phyloP scores from a whole-genome alignment of 2,888 invertebrate species.

The Aspidiotus rigidus region DNA sequence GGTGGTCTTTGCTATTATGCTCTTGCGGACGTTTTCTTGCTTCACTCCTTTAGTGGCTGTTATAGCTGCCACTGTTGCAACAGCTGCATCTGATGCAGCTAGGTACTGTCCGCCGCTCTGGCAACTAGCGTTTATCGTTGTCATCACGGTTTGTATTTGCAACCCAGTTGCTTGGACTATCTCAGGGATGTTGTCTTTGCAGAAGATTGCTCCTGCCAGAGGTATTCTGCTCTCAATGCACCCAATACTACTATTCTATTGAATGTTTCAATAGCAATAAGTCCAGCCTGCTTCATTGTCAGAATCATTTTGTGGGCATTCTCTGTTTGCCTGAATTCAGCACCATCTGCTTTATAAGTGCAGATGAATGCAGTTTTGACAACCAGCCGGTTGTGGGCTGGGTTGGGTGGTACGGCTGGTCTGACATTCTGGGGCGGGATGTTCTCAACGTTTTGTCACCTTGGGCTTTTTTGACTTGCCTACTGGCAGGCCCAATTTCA shows the following conservation, averaged over 20 bases:
- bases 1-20: not conserved
- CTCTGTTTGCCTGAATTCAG: not conserved
- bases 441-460: not conserved
- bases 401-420: too few relatives aligned
- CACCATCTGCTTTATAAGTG: not conserved
- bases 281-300: not conserved
- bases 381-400: too few relatives aligned
- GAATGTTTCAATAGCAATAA: not conserved
- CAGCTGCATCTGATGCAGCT: not conserved
- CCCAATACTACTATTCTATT: not conserved
- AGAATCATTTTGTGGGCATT: not conserved
- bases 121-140: not conserved
- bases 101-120: not conserved
- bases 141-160: rapidly evolving
- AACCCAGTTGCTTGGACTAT: not conserved
- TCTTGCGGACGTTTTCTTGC: not conserved
- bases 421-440: too few relatives aligned
- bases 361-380: too few relatives aligned
- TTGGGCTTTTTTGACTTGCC: not conserved
- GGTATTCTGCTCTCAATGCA: not conserved
- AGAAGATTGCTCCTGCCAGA: not conserved
- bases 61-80: not conserved
- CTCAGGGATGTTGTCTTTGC: not conserved
- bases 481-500: not conserved
- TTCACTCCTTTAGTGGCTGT: not conserved